A percentile compares a stretch with the other conserved stretches of the same genome.
Conservation (phyloP, 2,888 invertebrate genomes). For the Trilocha varians region DNA sequence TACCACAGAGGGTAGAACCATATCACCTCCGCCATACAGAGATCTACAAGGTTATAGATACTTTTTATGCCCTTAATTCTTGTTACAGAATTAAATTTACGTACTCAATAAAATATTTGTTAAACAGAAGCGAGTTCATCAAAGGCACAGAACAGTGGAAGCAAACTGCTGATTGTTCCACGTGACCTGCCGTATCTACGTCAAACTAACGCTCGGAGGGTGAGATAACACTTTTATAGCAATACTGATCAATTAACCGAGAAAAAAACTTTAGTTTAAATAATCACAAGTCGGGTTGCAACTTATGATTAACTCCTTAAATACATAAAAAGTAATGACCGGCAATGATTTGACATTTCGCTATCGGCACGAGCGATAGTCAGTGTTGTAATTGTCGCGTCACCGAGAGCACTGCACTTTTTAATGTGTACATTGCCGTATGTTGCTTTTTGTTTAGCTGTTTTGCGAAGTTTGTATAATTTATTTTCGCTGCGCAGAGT, state of each 20-base stretch:
- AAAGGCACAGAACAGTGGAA: slow-evolving; percentile 43
- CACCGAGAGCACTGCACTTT: slow-evolving; percentile 14
- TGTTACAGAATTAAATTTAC: slow-evolving; percentile 1
- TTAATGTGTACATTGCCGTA: slow-evolving; percentile 11
- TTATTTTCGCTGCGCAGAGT: slow-evolving; percentile 47
- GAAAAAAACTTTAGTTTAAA: background rate
- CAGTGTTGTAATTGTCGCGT: slow-evolving; percentile 25
- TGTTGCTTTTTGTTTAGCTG: background rate
- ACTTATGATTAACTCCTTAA: background rate
- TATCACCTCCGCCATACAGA: slow-evolving; percentile 45
- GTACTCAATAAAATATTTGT: slow-evolving; percentile 10
- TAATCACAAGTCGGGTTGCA: background rate
- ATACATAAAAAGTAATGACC: background rate
- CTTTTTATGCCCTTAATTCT: no score
- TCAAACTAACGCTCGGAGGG: slow-evolving; percentile 70
- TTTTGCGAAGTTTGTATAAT: no score
- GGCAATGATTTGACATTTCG: background rate
- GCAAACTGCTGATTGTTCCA: slow-evolving; percentile 62
- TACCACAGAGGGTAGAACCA: slow-evolving; percentile 33
- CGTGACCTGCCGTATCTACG: slow-evolving; percentile 66
- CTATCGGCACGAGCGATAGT: background rate
- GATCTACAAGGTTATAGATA: slow-evolving; percentile 64
- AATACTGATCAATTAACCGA: background rate
- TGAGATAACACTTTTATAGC: slow-evolving; percentile 19
- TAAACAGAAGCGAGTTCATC: slow-evolving; percentile 58